Percentiles rank a stretch among this genome's conserved stretches.
Evolutionary conservation across 64 coral and sea anemone species (phyloP).

Genomic region (Pocillopora damicornis): DNA sequence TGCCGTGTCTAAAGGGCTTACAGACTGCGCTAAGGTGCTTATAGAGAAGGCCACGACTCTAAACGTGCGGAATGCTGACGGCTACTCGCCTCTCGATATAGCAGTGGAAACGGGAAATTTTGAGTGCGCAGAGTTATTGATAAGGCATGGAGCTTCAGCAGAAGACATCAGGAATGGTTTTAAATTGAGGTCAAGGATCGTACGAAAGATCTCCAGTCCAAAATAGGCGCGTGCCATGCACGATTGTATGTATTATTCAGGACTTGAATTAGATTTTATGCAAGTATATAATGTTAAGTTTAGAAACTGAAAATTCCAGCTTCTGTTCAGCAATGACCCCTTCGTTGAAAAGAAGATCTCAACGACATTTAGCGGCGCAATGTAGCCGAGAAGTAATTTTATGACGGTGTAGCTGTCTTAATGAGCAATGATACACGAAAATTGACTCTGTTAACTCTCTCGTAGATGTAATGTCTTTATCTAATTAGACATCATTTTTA

Average conservation of each 20-base stretch:
- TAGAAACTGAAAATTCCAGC: too few relatives aligned
- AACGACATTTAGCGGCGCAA: too few relatives aligned
- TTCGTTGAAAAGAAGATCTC: too few relatives aligned
- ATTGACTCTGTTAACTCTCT: too few relatives aligned
- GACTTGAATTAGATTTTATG: too few relatives aligned
- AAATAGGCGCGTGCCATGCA: neutral
- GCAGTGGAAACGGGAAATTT: conserved; percentile 66
- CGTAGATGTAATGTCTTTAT: too few relatives aligned
- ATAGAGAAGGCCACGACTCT: conserved; percentile 51
- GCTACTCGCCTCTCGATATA: conserved; percentile 52
- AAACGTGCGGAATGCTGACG: conserved; percentile 47
- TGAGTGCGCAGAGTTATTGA: conserved; percentile 69
- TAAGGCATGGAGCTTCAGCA: conserved; percentile 57
- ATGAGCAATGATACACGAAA: too few relatives aligned
- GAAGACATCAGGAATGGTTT: conserved; percentile 62
- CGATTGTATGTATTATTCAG: neutral
- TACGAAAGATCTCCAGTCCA: conserved; percentile 6
- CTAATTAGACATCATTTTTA: too few relatives aligned
- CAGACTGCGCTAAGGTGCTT: conserved; percentile 31
- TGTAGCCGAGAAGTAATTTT: too few relatives aligned
- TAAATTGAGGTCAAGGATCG: conserved; percentile 30
- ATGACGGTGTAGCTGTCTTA: too few relatives aligned
- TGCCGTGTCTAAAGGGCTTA: conserved; percentile 44
- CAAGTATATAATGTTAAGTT: too few relatives aligned
- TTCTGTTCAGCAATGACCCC: too few relatives aligned